These are phyloP conservation scores for Falco novaeseelandiae DNA, from an alignment of 2,797 vertebrate species.

Conservation along the genomic window DNA sequence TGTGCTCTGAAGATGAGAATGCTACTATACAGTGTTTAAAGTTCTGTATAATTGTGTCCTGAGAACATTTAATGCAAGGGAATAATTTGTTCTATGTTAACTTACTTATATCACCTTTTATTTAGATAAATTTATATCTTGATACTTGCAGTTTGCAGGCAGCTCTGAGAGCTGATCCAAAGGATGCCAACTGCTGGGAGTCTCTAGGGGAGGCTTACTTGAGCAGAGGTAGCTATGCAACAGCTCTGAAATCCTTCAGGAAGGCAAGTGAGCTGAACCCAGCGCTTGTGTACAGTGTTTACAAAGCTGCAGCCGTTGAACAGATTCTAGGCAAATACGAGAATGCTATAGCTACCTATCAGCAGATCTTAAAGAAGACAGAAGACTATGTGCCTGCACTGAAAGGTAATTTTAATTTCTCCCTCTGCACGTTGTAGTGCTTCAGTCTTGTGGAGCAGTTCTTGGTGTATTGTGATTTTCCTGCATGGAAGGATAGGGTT, in stretches of 20 bases:
- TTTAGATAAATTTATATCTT: not conserved
- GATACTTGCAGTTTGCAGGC: constrained; percentile 87
- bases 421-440: not conserved
- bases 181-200: constrained; percentile 96
- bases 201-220: constrained; percentile 95
- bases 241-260: constrained; percentile 92
- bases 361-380: constrained; percentile 82
- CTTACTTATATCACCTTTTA: not conserved
- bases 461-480: not conserved
- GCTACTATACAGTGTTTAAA: not conserved
- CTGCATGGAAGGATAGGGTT: not conserved
- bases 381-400: constrained; percentile 95
- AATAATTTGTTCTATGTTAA: not conserved
- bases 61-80: not conserved
- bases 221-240: constrained; percentile 90
- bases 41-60: not conserved
- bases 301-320: constrained; percentile 92
- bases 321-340: constrained; percentile 92
- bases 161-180: constrained; percentile 92
- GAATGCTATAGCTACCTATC: constrained; percentile 87
- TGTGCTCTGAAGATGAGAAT: not conserved
- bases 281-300: constrained; percentile 89
- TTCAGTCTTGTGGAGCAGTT: not conserved
- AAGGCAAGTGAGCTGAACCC: constrained; percentile 92
- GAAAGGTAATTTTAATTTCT: constrained; percentile 84